Evolutionary conservation across 2,113 vertebrate species (phyloP), one percentile per base, ranked within the genome.

Genomic region (Nothoprocta pentlandii): DNA sequence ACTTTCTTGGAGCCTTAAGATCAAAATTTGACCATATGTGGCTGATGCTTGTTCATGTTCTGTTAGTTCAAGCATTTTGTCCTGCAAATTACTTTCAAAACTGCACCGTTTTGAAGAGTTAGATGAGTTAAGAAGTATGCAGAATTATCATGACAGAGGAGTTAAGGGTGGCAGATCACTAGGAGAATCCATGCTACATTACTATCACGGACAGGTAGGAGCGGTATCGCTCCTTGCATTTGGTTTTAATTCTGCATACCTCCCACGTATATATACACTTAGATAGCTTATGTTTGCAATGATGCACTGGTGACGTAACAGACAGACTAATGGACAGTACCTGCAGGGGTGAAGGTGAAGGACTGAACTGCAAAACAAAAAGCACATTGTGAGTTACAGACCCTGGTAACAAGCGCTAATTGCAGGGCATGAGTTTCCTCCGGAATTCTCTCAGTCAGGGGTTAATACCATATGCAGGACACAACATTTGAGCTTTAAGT

Each of bases 321-420:
- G 97, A 98, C 97, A 87, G 98, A 98, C 97, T 98, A 98, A 98
- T 98, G 98, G 98, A 98, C 98, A 98, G 97, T 98, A 98, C 98
- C 98, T 98, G 98, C 98, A 98, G 98, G 98, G 97, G 98, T 99
- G 98, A 99, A 99, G 97, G 98, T 98, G 98, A 98, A 99, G 97
- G 98, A 98, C 97, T 98, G 98, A 97, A 99, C 98, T 98, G 98
- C 97, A 99, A 99, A 99, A 98, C 97, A 98, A 98, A 99, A 99
- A 98, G 98, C 97, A 98, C 98, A 98, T 97, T 90, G 95, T 96
- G 98, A 95, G 97, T 98, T 98, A 98, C 97, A 98, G 97, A 97
- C 95, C 92, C 94, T 96, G 91, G 76, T 64, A 93, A 79, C 61
- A 87, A 95, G 69, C 1, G 2, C 77, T 92, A 89, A 71, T 19